Percentiles rank a stretch among this genome's conserved stretches.
phyloP scores from a whole-genome alignment of 2,797 vertebrate genomes.

The Toxotes lorentzi region DNA sequence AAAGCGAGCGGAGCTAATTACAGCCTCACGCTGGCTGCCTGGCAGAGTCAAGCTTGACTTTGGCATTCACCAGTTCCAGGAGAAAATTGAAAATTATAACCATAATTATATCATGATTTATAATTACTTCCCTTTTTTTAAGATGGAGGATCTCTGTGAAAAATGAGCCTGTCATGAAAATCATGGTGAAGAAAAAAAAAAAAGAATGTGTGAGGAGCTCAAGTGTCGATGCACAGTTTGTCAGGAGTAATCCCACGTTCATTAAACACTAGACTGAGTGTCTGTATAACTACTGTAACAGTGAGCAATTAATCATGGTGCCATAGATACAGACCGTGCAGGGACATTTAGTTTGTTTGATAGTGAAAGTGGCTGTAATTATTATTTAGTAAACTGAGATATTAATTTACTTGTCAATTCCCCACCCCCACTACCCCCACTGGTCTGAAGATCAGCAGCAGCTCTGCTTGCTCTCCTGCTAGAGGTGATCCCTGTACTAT shows the following conservation, averaged over 20 bases:
- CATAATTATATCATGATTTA: conserved; percentile 29
- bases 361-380: neutral
- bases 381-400: neutral
- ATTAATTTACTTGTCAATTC: too few species aligned
- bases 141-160: neutral
- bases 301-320: neutral
- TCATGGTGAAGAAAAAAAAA: neutral
- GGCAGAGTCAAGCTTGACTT: conserved; percentile 22
- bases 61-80: conserved; percentile 27
- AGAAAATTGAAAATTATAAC: conserved; percentile 28
- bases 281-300: neutral
- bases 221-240: neutral
- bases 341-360: neutral
- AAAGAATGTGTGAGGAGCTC: neutral
- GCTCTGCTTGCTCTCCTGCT: too few species aligned
- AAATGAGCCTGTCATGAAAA: conserved; percentile 11
- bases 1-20: conserved; percentile 52
- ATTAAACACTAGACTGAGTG: neutral
- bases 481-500: too few species aligned
- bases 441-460: too few species aligned
- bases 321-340: neutral
- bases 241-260: conserved; percentile 7
- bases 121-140: conserved; percentile 20
- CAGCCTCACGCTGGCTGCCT: conserved; percentile 24
- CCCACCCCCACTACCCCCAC: too few species aligned